Percentiles rank a stretch among this genome's conserved stretches.
Conservation (phyloP, 2,113 vertebrate genomes). For the Albula glossodonta region DNA sequence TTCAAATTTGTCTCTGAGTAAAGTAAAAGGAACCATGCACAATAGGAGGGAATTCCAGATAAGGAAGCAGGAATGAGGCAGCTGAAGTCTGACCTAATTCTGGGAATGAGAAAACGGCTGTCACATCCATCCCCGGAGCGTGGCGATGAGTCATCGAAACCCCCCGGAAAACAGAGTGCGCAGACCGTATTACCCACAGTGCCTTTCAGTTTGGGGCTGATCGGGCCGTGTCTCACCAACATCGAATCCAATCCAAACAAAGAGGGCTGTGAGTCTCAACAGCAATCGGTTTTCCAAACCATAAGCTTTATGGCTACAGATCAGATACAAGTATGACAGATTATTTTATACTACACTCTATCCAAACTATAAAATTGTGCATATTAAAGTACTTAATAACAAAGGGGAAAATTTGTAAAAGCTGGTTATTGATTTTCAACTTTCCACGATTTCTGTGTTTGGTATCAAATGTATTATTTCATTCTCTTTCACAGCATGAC, state of each 20-base stretch:
- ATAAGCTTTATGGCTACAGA: neutral
- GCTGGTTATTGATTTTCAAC: neutral
- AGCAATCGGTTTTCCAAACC: neutral
- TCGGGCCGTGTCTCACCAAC: neutral
- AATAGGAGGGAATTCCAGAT: neutral
- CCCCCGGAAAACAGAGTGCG: neutral
- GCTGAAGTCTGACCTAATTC: neutral
- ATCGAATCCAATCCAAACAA: neutral
- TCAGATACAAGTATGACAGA: neutral
- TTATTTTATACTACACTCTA: neutral
- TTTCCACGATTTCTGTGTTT: too few species aligned
- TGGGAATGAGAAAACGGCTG: neutral
- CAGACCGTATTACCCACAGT: neutral
- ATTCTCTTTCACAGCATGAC: too few species aligned
- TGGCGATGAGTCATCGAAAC: neutral
- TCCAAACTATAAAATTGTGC: neutral
- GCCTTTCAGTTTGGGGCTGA: neutral
- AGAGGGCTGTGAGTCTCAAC: neutral
- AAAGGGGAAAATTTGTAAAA: neutral
- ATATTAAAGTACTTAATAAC: neutral
- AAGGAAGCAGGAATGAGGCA: neutral
- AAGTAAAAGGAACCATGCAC: neutral
- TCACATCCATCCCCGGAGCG: neutral
- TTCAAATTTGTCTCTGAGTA: neutral
- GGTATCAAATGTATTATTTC: too few species aligned